These are phyloP conservation scores for Dermatemys mawii DNA, from an alignment of 2,113 vertebrate species.

Conservation along the genomic window DNA sequence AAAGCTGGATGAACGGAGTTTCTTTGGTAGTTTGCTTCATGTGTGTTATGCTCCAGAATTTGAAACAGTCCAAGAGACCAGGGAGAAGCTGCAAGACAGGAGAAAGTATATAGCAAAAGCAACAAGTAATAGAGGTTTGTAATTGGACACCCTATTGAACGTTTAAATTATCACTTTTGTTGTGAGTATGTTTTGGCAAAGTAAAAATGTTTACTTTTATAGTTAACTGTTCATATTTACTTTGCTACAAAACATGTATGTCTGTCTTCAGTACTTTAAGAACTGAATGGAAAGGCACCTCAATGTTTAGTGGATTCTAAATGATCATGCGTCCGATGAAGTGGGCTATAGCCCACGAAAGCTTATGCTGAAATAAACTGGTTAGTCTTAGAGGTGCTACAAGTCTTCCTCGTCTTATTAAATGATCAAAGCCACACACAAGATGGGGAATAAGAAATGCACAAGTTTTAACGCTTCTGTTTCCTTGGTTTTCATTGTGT, in stretches of 20 bases:
- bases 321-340: no score
- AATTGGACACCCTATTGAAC: neutral
- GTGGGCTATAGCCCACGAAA: no score
- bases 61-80: constrained; percentile 94
- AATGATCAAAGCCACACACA: neutral
- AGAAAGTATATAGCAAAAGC: constrained; percentile 85
- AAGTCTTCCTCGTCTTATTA: no score
- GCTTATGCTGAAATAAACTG: no score
- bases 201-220: neutral
- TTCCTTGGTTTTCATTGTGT: neutral
- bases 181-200: neutral
- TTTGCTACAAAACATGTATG: neutral
- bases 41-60: constrained; percentile 97
- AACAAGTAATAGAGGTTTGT: constrained; percentile 85
- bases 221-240: neutral
- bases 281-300: neutral
- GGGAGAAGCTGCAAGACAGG: constrained; percentile 91
- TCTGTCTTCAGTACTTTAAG: neutral
- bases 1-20: constrained; percentile 93
- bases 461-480: neutral
- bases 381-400: no score
- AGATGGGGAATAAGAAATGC: neutral
- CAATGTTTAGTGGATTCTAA: neutral
- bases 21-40: constrained; percentile 94
- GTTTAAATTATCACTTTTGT: neutral